These are phyloP conservation scores for Pelvicachromis taeniatus DNA, from an alignment of 2,113 vertebrate species.

Conservation along the genomic window DNA sequence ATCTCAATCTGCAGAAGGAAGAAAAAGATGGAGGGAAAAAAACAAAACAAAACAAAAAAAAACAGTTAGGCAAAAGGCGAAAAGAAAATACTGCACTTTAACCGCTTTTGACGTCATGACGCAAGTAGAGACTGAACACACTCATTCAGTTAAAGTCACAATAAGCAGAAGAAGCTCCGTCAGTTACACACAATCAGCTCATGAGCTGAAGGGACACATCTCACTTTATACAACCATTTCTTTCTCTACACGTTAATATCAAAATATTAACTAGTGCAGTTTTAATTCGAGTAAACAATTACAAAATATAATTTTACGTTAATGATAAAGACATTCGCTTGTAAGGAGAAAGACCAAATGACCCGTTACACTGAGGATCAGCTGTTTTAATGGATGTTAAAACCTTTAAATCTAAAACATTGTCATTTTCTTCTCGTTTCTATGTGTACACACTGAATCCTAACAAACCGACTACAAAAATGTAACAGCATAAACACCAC, in stretches of 20 bases:
- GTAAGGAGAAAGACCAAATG: not conserved
- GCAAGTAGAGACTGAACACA: not conserved
- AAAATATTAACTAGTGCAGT: not conserved
- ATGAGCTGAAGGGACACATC: not conserved
- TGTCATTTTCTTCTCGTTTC: not conserved
- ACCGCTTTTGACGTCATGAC: not conserved
- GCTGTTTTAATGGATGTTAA: not conserved
- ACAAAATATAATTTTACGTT: not conserved
- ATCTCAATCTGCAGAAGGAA: slow-evolving; percentile 85
- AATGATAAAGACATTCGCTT: not conserved
- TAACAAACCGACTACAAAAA: not conserved
- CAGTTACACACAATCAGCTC: not conserved
- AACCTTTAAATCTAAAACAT: not conserved
- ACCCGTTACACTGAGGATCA: not conserved
- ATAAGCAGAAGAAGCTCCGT: not conserved
- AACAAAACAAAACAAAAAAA: no score
- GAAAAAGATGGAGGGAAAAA: rapidly evolving
- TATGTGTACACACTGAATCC: not conserved
- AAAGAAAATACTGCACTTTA: rapidly evolving
- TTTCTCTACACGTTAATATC: not conserved
- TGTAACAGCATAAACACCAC: not conserved
- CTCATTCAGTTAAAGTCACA: not conserved
- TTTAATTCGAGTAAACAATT: not conserved
- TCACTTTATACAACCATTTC: not conserved
- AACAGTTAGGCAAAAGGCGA: not conserved